Evolutionary conservation across 2,888 invertebrate genomes (phyloP), one percentile per base, ranked within the genome.

Genomic region (Pseudanteris insignis): DNA sequence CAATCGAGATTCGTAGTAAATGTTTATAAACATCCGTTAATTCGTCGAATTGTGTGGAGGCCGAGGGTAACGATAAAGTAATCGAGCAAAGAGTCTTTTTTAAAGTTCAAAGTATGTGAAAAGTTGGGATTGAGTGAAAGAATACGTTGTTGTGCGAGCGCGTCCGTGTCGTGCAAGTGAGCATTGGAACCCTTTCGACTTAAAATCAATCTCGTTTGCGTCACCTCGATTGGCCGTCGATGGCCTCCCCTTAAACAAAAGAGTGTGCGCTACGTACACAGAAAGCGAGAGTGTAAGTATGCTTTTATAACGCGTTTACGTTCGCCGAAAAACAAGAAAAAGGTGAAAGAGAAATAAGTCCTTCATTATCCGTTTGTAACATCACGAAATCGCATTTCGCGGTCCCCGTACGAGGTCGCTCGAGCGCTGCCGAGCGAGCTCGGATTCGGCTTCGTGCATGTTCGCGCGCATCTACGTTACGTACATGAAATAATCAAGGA

Each of bases 351-450:
- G 60, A 47, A 53, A 44, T 43, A 48, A 47, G 55, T 62, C 61
- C 61, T 62, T 62, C 61, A 50, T 61, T 61, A 54, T 54, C 34
- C 54, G 33, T 26, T 37, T 34, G 50, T 55, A 55, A 37, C 57
- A 57, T 57, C 62, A 57, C 47, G 46, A 62, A 62, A 62, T 62
- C 51, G 41, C 55, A 62, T 62, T 62, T 57, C 62, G 62, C 62
- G 62, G 57, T 57, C 57, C 32, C 53, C 51, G 37, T 21, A 33
- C 62, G 62, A 62, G 55, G 61, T 61, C 61, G 55, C 18, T 26
- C 54, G 48, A 48, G 28, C 14, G 28, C 14, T 24, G 29, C 43
- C 60, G 54, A 54, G 12, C 36, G 15, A 25, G 32, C 1, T 33
- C 21, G 12, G 24, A 4, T 25, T 26, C 18, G 36, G 2, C 40